These are phyloP conservation scores for Elaeidobius kamerunicus DNA, from an alignment of 2,888 invertebrate species.

Conservation along the genomic window DNA sequence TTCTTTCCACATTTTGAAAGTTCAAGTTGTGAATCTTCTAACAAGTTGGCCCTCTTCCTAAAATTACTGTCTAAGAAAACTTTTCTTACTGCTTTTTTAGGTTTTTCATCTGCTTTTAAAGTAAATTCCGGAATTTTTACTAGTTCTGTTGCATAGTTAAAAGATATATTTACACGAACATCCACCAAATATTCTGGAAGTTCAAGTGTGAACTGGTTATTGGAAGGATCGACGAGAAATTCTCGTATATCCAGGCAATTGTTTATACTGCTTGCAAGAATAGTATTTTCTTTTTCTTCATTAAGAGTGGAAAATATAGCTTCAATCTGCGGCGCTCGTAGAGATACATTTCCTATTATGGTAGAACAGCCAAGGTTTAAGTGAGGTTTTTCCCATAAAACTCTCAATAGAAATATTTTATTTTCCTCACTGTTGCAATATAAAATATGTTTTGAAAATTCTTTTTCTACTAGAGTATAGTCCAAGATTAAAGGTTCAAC, in stretches of 20 bases:
- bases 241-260: not conserved
- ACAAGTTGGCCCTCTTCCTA: not conserved
- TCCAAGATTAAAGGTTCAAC: too few species aligned
- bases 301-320: not conserved
- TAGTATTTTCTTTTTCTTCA: not conserved
- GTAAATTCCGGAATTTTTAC: not conserved
- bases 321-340: not conserved
- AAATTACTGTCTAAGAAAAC: constrained; percentile 10
- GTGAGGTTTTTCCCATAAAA: not conserved
- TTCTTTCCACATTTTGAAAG: constrained; percentile 4
- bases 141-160: not conserved
- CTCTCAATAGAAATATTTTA: not conserved
- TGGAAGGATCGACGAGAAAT: not conserved
- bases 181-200: not conserved
- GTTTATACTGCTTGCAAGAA: not conserved
- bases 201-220: not conserved
- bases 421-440: not conserved
- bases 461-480: too few species aligned
- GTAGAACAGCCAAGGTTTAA: not conserved
- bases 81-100: constrained; percentile 1
- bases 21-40: not conserved
- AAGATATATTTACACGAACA: not conserved
- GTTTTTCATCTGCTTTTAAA: not conserved
- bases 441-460: constrained; percentile 2
- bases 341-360: not conserved